phyloP scores from a whole-genome alignment of 2,888 invertebrate species.

The Alviniconcha strummeri region DNA sequence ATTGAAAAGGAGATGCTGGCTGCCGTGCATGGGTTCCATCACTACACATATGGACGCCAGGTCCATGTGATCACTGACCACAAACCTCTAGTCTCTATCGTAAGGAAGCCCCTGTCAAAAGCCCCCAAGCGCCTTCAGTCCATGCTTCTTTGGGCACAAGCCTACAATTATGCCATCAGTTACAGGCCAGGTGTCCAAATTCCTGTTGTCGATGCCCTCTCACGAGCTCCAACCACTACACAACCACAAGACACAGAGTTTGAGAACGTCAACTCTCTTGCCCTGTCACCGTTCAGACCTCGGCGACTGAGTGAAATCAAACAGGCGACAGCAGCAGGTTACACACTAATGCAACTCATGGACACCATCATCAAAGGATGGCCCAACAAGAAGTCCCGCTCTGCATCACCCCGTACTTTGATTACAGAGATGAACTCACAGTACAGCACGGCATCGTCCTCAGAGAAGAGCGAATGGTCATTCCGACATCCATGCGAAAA shows the following conservation, averaged over 20 bases:
- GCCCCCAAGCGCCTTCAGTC: conserved; percentile 41
- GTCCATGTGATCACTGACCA: conserved; percentile 39
- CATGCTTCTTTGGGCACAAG: conserved; percentile 39
- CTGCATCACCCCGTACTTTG: too few species aligned
- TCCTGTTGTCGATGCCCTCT: conserved; percentile 41
- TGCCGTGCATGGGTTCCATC: conserved; percentile 41
- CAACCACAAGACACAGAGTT: background rate
- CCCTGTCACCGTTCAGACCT: conserved; percentile 24
- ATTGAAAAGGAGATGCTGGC: conserved; percentile 49
- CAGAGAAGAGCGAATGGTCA: too few species aligned
- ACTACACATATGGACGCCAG: conserved; percentile 38
- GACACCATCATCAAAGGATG: too few species aligned
- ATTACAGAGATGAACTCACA: too few species aligned
- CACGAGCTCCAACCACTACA: conserved; percentile 39
- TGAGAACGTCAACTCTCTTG: background rate
- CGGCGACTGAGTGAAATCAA: conserved; percentile 21
- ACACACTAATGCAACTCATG: too few species aligned
- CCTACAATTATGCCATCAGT: conserved; percentile 37
- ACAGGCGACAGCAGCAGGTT: too few species aligned
- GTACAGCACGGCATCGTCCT: too few species aligned
- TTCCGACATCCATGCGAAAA: too few species aligned
- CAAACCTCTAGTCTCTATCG: conserved; percentile 41
- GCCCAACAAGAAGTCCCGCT: too few species aligned
- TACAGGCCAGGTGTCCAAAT: conserved; percentile 42
- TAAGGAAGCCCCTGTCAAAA: conserved; percentile 41